These are phyloP conservation scores for Gulo gulo DNA, from an alignment of 2,113 vertebrate species.

Conservation along the genomic window DNA sequence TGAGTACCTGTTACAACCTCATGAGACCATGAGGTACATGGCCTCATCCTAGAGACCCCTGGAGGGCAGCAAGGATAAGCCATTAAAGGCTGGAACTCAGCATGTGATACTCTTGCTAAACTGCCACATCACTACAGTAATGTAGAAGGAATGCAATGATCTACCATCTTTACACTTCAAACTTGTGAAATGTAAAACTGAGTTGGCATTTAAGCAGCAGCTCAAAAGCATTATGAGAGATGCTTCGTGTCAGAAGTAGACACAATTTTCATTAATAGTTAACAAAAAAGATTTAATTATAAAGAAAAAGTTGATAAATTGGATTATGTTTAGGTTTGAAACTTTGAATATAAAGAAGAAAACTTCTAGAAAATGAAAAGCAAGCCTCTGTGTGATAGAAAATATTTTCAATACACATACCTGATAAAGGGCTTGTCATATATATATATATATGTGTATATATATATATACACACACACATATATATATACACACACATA, in stretches of 20 bases:
- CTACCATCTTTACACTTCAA: not conserved
- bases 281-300: too few relatives aligned
- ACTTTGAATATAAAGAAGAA: not conserved
- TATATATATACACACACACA: too few relatives aligned
- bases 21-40: too few relatives aligned
- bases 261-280: not conserved
- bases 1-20: too few relatives aligned
- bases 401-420: not conserved
- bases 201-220: not conserved
- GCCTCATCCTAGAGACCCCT: not conserved
- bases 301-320: not conserved
- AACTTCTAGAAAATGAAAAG: not conserved
- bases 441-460: too few relatives aligned
- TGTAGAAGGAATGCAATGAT: too few relatives aligned
- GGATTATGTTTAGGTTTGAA: not conserved
- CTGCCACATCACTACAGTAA: not conserved
- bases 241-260: not conserved
- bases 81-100: accelerated
- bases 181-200: not conserved
- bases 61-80: not conserved
- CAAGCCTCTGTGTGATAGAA: accelerated
- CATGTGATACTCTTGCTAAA: not conserved
- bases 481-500: too few relatives aligned
- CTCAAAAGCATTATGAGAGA: not conserved
- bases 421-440: not conserved